Evolutionary conservation across 2,113 vertebrate genomes (phyloP), one percentile per base, ranked within the genome.

Genomic region (Callopanchax toddi): DNA sequence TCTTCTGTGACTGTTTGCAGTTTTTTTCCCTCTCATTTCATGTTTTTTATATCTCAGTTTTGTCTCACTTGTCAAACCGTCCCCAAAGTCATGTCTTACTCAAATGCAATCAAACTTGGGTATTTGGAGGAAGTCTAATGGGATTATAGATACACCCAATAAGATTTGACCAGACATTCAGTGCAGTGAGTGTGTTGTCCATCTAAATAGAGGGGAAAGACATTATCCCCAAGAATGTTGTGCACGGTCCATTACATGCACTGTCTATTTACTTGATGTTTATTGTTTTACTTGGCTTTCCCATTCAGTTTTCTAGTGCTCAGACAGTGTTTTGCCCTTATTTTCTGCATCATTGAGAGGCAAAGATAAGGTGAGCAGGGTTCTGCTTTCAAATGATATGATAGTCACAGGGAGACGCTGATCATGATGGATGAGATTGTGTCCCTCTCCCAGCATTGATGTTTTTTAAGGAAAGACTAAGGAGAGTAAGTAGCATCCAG

Each of bases 351-450:
- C 61, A 83, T 25, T 79, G 66, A 71, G 49, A 79, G 25, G 66
- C 55, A 53, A 50, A 67, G 67, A 62, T 64, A 74, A 68, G 60
- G 61, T 74, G 71, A 85, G 67, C 50, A 36, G 50, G 58, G 69
- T 67, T 74, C 68, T 76, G 80, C 65, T 82, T 60, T 71, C 57
- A 72, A 72, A 57, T 79, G 79, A 86, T 76, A 74, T 82, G 76
- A 87, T 74, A 68, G 85, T 73, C 85, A 79, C 73, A 73, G 60
- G 25, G 51, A 84, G 79, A 82, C 77, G 81, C 55, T 78, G 84
- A 87, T 84, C 53, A 63, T 86, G 84, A 89, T 86, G 86, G 85
- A 85, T 87, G 85, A 86, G 74, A 69, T 51, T 42, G 58, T 18
- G 21, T 43, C 50, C 32, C 52, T 65, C 70, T 23, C 59, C 46